Conservation (phyloP, 2,888 invertebrate species). For the Drymonia ruficornis region DNA sequence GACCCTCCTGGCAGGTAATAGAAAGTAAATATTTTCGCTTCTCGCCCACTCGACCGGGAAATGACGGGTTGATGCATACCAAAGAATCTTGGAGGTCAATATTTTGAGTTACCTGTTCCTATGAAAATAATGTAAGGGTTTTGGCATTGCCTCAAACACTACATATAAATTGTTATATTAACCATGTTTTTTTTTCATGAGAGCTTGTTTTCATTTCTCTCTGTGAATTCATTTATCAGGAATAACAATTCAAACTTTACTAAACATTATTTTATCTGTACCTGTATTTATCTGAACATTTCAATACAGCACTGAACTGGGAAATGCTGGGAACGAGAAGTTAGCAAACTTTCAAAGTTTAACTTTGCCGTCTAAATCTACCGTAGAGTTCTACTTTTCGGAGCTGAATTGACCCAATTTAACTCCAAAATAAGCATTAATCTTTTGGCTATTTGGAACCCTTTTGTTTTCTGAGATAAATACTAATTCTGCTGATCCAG, state of each 20-base stretch:
- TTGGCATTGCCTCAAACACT: too few relatives aligned
- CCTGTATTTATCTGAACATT: background rate
- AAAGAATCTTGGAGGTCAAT: background rate
- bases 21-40: slow-evolving; percentile 62
- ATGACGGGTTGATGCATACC: slow-evolving; percentile 28
- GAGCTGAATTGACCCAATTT: background rate
- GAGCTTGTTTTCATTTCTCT: too few relatives aligned
- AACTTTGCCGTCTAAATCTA: background rate
- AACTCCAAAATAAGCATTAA: background rate
- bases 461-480: background rate
- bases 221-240: too few relatives aligned
- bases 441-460: background rate
- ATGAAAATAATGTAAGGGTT: background rate
- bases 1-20: slow-evolving; percentile 50
- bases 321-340: background rate
- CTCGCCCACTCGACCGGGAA: slow-evolving; percentile 27
- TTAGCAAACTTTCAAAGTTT: background rate
- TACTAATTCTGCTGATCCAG: background rate
- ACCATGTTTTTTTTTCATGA: too few relatives aligned
- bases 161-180: too few relatives aligned
- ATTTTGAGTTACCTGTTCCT: background rate
- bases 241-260: too few relatives aligned
- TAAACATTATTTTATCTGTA: background rate
- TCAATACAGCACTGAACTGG: background rate
- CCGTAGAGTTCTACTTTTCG: background rate